Percentiles rank a stretch among this genome's conserved stretches.
phyloP scores from a whole-genome alignment of 2,113 vertebrate genomes.

The Vombatus ursinus region DNA sequence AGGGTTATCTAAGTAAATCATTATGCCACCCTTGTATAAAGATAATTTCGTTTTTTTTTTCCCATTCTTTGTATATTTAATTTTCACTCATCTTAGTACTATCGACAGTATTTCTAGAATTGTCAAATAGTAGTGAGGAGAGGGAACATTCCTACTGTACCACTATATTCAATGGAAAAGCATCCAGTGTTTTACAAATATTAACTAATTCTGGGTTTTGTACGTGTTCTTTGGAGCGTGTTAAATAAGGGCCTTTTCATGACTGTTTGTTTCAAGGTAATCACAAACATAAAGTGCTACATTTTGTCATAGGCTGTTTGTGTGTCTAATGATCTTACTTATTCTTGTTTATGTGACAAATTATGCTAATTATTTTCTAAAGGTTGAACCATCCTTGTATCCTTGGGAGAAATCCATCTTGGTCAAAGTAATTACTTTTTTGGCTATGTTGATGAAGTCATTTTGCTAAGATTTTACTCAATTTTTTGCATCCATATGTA shows the following conservation, averaged over 20 bases:
- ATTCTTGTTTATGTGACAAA: neutral
- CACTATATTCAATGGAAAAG: neutral
- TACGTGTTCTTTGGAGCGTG: neutral
- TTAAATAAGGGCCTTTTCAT: neutral
- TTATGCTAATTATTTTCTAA: neutral
- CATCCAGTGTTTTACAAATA: no score
- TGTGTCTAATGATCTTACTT: neutral
- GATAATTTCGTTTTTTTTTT: neutral
- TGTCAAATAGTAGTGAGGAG: neutral
- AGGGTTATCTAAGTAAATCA: neutral
- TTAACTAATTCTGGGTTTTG: neutral
- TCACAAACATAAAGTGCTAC: neutral
- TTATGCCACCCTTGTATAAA: neutral
- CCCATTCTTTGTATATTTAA: neutral
- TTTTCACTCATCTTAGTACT: neutral
- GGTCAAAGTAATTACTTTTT: neutral
- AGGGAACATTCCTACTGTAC: neutral
- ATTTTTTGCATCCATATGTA: neutral
- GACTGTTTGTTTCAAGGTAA: neutral
- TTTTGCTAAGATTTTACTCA: neutral
- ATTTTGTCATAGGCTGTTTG: conserved; percentile 14
- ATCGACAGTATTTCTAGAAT: neutral
- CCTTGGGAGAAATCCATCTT: neutral
- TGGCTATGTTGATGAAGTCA: neutral
- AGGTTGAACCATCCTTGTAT: neutral